Conservation (phyloP, 2,113 vertebrate genomes). For the Melanotaenia duboulayi region DNA sequence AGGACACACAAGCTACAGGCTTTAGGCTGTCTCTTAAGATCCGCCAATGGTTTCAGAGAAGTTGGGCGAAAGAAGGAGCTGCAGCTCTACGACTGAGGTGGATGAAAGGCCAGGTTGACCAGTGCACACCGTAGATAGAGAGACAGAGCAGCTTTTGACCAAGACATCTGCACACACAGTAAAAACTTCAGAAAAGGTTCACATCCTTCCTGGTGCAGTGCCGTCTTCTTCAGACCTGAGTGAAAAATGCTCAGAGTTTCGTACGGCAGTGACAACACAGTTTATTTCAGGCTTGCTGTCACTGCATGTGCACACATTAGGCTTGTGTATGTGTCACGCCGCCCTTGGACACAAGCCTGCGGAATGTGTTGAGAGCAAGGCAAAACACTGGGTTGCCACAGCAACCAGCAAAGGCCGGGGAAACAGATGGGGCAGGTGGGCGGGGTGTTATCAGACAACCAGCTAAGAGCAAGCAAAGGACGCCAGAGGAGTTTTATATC, state of each 20-base stretch:
- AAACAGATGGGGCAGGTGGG: constrained; percentile 44
- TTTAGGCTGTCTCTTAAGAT: constrained; percentile 24
- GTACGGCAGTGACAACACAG: constrained; percentile 44
- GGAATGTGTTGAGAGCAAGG: constrained; percentile 79
- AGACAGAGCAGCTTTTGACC: too few relatives aligned
- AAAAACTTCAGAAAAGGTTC: too few relatives aligned
- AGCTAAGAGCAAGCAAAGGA: constrained; percentile 20
- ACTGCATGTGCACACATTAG: constrained; percentile 20
- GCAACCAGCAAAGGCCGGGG: constrained; percentile 68
- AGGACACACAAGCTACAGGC: background rate
- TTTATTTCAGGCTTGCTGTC: constrained; percentile 59
- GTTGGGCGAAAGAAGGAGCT: background rate
- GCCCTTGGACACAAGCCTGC: constrained; percentile 74
- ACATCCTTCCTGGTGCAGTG: background rate
- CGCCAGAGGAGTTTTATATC: constrained; percentile 4
- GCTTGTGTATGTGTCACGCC: constrained; percentile 61
- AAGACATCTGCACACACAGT: too few relatives aligned
- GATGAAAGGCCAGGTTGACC: background rate
- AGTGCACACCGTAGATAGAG: too few relatives aligned
- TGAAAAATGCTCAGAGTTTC: constrained; percentile 51
- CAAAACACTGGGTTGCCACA: constrained; percentile 80
- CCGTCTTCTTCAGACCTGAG: constrained; percentile 8
- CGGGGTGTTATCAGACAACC: constrained; percentile 35
- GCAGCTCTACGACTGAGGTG: background rate
- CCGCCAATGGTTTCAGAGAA: constrained; percentile 22